These are phyloP conservation scores for Ophioninae sp. DNA, from an alignment of 2,888 invertebrate genomes.

Conservation along the genomic window DNA sequence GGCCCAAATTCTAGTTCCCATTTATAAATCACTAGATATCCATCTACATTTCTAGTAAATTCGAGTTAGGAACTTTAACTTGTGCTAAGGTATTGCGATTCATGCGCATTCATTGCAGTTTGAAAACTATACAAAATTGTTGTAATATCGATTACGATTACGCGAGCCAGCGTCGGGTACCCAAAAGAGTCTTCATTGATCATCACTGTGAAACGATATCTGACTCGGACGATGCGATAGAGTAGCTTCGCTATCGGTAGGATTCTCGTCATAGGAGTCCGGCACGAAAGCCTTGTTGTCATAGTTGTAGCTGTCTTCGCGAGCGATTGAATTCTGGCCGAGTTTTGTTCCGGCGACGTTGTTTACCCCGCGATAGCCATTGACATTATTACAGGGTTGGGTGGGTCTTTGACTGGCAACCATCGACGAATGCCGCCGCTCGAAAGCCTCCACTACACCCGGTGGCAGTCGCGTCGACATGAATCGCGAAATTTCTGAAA, in stretches of 20 bases:
- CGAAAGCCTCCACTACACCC: slow-evolving; percentile 56
- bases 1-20: too few relatives aligned
- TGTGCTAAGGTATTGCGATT: too few relatives aligned
- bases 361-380: slow-evolving; percentile 35
- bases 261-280: slow-evolving; percentile 41
- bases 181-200: neutral
- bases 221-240: slow-evolving; percentile 49
- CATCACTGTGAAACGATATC: slow-evolving; percentile 45
- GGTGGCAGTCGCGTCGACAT: slow-evolving; percentile 59
- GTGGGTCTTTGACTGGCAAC: slow-evolving; percentile 45
- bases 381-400: neutral
- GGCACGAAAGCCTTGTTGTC: slow-evolving; percentile 56
- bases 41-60: too few relatives aligned
- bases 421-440: slow-evolving; percentile 54
- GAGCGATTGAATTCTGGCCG: slow-evolving; percentile 4
- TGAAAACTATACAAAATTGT: too few relatives aligned
- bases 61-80: too few relatives aligned
- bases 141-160: too few relatives aligned
- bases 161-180: too few relatives aligned
- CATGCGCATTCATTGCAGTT: too few relatives aligned
- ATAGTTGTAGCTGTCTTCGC: slow-evolving; percentile 33
- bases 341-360: neutral
- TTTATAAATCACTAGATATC: too few relatives aligned
- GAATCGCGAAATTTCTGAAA: slow-evolving; percentile 57
- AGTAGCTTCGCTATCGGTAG: neutral